Conservation (phyloP, 2,888 invertebrate genomes). For the Incurvaria masculella region DNA sequence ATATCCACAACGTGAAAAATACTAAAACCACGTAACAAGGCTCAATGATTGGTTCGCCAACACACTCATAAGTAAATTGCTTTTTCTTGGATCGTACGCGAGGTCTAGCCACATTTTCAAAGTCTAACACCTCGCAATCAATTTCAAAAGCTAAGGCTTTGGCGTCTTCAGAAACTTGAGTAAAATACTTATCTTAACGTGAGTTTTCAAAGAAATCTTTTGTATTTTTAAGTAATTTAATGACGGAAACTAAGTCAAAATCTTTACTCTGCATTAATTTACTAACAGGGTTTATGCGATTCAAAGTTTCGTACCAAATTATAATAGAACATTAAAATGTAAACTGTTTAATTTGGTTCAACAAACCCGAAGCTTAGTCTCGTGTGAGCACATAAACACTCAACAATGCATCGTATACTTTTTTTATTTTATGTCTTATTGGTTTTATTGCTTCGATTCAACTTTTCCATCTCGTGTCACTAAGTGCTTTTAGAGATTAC, state of each 20-base stretch:
- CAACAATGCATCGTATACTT: slow-evolving; percentile 3
- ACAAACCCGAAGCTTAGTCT: not conserved
- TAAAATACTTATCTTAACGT: slow-evolving; percentile 8
- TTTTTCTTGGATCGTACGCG: slow-evolving; percentile 6
- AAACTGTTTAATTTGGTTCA: slow-evolving; percentile 2
- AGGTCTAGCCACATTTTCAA: slow-evolving; percentile 5
- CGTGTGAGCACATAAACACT: not conserved
- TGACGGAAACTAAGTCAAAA: slow-evolving; percentile 9
- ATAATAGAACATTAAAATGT: not conserved
- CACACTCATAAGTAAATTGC: slow-evolving; percentile 7
- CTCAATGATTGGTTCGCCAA: slow-evolving; percentile 8
- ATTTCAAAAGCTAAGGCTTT: too few species aligned
- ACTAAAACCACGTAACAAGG: slow-evolving; percentile 6
- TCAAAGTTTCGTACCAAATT: not conserved
- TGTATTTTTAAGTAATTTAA: slow-evolving; percentile 5
- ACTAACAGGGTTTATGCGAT: not conserved
- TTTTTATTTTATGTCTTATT: not conserved
- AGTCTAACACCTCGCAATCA: slow-evolving; percentile 5
- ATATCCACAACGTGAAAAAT: slow-evolving; percentile 7
- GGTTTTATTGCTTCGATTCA: slow-evolving; percentile 3
- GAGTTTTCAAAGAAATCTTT: slow-evolving; percentile 9
- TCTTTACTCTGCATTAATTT: slow-evolving; percentile 1
- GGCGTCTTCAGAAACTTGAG: too few species aligned
- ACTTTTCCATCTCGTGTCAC: slow-evolving; percentile 1
- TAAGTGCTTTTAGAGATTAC: slow-evolving; percentile 2